phyloP scores from a whole-genome alignment of 1,140 invertebrate species.

The Scaptodrosophila lebanonensis region DNA sequence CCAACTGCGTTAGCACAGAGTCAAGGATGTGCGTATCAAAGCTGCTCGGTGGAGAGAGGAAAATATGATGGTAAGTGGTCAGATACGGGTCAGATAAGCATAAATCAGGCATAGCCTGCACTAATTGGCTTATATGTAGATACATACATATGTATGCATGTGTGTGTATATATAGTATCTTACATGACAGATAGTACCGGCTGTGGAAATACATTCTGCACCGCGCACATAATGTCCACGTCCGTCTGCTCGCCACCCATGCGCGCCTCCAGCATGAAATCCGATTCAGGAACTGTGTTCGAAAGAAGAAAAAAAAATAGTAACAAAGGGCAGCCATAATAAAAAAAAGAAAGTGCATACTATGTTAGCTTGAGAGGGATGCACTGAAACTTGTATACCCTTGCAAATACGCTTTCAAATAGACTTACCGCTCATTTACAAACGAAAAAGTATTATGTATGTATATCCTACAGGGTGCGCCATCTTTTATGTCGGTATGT shows the following conservation, averaged over 20 bases:
- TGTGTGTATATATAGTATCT: slow-evolving; percentile 22
- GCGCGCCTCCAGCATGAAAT: slow-evolving; percentile 74
- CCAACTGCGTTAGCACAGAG: slow-evolving; percentile 70
- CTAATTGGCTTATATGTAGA: too few species aligned
- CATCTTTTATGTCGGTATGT: too few species aligned
- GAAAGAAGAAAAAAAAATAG: slow-evolving; percentile 9
- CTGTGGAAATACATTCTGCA: slow-evolving; percentile 74
- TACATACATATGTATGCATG: too few species aligned
- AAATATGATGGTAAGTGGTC: too few species aligned
- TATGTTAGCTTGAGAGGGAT: not conserved
- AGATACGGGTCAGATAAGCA: too few species aligned
- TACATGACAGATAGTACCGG: slow-evolving; percentile 73
- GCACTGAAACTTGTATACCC: too few species aligned
- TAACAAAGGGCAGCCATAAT: slow-evolving; percentile 12
- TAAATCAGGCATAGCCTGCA: not conserved
- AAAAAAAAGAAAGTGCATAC: not conserved
- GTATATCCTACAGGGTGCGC: too few species aligned
- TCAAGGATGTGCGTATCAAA: slow-evolving; percentile 73
- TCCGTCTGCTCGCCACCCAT: slow-evolving; percentile 62
- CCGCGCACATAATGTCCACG: slow-evolving; percentile 72
- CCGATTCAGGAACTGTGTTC: slow-evolving; percentile 72
- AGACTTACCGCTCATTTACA: too few species aligned
- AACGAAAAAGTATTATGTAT: too few species aligned
- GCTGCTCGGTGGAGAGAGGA: slow-evolving; percentile 23
- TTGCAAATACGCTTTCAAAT: too few species aligned